Conservation (phyloP, 2,888 invertebrate genomes). For the Ectropis crepuscularia region DNA sequence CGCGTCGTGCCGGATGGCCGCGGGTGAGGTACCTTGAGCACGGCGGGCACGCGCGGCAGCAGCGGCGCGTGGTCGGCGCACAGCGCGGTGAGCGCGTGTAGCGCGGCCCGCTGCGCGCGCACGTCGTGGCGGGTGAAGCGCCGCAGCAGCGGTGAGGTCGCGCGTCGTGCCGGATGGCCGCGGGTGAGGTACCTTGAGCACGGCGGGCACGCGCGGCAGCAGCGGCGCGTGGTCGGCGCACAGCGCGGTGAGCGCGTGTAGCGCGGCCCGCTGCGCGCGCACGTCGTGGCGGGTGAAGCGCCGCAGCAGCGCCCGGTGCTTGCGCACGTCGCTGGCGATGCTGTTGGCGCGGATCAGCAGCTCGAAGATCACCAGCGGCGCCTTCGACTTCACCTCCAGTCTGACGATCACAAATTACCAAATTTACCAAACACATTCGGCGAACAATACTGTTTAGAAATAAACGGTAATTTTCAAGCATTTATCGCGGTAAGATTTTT, state of each 20-base stretch:
- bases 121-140: constrained; percentile 91
- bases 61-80: constrained; percentile 92
- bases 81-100: constrained; percentile 97
- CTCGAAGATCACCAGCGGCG: constrained; percentile 96
- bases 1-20: too few relatives aligned
- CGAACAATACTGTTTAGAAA: too few relatives aligned
- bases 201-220: constrained; percentile 94
- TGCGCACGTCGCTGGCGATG: constrained; percentile 88
- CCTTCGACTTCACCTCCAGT: constrained; percentile 97
- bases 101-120: constrained; percentile 95
- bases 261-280: constrained; percentile 95
- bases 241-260: constrained; percentile 97
- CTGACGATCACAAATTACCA: constrained; percentile 43
- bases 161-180: too few relatives aligned
- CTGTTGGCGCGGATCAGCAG: constrained; percentile 90
- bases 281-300: constrained; percentile 91
- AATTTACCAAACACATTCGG: too few relatives aligned
- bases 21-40: constrained; percentile 86
- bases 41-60: constrained; percentile 94
- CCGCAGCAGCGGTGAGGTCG: too few relatives aligned
- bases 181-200: constrained; percentile 86
- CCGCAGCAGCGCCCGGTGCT: constrained; percentile 91
- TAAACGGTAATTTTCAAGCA: too few relatives aligned
- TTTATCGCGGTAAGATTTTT: too few relatives aligned
- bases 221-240: constrained; percentile 92